Conservation (phyloP, 2,888 invertebrate genomes). For the Cordilura impudica region DNA sequence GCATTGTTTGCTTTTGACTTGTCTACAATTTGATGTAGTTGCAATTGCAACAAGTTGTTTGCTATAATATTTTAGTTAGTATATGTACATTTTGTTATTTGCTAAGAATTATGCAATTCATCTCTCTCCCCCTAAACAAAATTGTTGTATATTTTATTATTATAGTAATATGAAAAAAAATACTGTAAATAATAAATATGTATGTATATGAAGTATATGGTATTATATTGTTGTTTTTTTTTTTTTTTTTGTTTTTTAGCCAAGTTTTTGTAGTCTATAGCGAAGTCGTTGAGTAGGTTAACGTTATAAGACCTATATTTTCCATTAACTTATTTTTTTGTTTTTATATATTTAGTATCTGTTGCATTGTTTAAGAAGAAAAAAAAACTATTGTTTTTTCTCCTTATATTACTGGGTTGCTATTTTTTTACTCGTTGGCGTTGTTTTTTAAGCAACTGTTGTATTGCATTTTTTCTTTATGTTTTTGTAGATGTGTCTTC, state of each 20-base stretch:
- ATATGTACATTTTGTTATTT: neutral
- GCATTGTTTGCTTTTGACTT: conserved; percentile 17
- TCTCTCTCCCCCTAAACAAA: conserved; percentile 29
- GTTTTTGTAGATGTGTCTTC: conserved; percentile 48
- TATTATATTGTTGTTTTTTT: conserved; percentile 5
- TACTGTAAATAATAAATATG: conserved; percentile 43
- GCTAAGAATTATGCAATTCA: conserved; percentile 52
- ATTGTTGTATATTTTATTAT: conserved; percentile 13
- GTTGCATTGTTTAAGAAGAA: conserved; percentile 52
- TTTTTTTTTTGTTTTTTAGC: conserved; percentile 1
- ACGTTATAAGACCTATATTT: conserved; percentile 62
- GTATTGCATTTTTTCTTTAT: conserved; percentile 7
- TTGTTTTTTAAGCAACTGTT: conserved; percentile 1
- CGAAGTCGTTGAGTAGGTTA: conserved; percentile 62
- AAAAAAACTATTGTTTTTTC: conserved; percentile 53
- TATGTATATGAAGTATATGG: conserved; percentile 21
- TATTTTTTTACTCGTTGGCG: neutral
- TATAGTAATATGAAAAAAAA: conserved; percentile 8
- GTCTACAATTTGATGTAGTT: conserved; percentile 30
- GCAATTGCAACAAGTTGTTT: conserved; percentile 57
- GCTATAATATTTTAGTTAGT: conserved; percentile 1
- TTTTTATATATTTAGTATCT: conserved; percentile 45
- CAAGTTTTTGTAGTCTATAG: conserved; percentile 4
- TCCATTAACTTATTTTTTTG: conserved; percentile 21
- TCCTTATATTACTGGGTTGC: conserved; percentile 35